Evolutionary conservation across 2,113 vertebrate genomes (phyloP).

Genomic region (Tachycineta bicolor): DNA sequence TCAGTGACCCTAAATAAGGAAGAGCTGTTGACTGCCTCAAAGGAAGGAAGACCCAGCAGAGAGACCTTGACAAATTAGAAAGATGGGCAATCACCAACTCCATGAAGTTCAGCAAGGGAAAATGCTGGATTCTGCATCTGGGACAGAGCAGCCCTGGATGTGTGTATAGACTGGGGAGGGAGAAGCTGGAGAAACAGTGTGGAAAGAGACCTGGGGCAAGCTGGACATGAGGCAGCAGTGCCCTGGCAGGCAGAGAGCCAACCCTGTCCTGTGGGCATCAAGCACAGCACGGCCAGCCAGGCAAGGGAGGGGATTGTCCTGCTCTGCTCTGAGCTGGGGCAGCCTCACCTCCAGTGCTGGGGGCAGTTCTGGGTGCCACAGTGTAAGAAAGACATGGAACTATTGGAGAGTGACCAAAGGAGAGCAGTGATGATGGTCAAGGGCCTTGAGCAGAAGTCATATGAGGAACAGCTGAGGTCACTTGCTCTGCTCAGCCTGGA

Average conservation of each 20-base stretch:
- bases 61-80: background rate
- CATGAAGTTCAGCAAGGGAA: background rate
- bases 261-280: background rate
- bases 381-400: fast-evolving
- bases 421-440: background rate
- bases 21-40: background rate
- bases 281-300: fast-evolving
- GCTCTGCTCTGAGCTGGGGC: background rate
- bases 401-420: background rate
- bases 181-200: fast-evolving
- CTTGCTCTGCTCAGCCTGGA: background rate
- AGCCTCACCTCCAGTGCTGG: background rate
- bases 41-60: background rate
- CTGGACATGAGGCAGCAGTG: fast-evolving
- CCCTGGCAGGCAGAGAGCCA: background rate
- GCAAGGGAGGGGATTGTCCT: background rate
- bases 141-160: background rate
- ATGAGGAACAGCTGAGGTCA: background rate
- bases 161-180: too few relatives aligned
- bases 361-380: background rate
- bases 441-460: fast-evolving
- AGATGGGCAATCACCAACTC: background rate
- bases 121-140: background rate
- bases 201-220: background rate
- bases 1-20: background rate